Conservation (phyloP, 2,113 vertebrate genomes). For the Pica pica region DNA sequence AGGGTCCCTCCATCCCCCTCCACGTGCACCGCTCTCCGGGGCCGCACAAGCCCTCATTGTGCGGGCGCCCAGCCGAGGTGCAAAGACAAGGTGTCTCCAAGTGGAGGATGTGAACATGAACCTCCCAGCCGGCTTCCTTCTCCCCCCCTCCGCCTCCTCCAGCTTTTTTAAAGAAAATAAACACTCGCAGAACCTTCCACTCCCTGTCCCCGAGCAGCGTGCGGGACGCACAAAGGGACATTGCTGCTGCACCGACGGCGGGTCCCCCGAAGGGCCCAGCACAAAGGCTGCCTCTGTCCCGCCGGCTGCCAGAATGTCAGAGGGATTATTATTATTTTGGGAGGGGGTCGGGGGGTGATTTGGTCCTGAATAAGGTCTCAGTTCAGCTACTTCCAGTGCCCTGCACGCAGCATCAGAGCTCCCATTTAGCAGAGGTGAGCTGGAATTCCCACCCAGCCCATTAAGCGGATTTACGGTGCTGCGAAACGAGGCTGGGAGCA, state of each 20-base stretch:
- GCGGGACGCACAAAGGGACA: slow-evolving; percentile 46
- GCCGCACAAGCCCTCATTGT: slow-evolving; percentile 63
- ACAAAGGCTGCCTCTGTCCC: slow-evolving; percentile 57
- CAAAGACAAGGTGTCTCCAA: slow-evolving; percentile 60
- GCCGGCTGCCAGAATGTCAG: slow-evolving; percentile 2
- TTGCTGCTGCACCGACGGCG: neutral
- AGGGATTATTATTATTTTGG: slow-evolving; percentile 53
- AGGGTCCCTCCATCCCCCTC: neutral
- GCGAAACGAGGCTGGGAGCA: neutral
- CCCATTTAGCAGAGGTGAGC: neutral
- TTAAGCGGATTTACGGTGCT: slow-evolving; percentile 22
- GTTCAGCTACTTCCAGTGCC: slow-evolving; percentile 24
- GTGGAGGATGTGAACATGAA: slow-evolving; percentile 37
- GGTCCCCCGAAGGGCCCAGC: neutral
- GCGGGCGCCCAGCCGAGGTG: neutral
- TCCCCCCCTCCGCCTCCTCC: slow-evolving; percentile 23
- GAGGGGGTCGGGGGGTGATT: slow-evolving; percentile 34
- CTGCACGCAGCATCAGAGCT: neutral
- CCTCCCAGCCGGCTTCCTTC: slow-evolving; percentile 58
- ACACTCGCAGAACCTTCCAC: slow-evolving; percentile 24
- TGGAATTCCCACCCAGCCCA: slow-evolving; percentile 36
- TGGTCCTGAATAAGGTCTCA: slow-evolving; percentile 53
- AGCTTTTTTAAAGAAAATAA: slow-evolving; percentile 50
- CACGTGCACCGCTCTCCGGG: neutral
- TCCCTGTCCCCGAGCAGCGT: neutral